These are phyloP conservation scores for Thinocorus orbignyianus DNA, from an alignment of 2,113 vertebrate genomes.

Conservation along the genomic window DNA sequence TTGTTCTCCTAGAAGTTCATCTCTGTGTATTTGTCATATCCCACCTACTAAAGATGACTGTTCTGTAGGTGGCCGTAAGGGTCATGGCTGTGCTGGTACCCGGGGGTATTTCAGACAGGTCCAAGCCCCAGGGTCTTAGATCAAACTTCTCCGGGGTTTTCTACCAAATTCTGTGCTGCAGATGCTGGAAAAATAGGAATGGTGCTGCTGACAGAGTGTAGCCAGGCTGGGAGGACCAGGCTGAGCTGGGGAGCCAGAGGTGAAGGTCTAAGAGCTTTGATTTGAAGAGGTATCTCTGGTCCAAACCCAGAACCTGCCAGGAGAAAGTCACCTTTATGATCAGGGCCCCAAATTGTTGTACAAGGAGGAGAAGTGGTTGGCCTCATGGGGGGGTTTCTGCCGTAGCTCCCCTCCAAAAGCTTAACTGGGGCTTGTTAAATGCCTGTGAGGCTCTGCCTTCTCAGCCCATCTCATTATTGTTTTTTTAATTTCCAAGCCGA, in stretches of 20 bases:
- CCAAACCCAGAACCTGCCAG: background rate
- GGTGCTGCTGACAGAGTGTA: background rate
- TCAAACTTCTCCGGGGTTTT: background rate
- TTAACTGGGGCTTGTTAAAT: background rate
- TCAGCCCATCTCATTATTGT: background rate
- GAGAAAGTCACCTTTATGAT: background rate
- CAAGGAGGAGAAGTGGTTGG: background rate
- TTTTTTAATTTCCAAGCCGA: background rate
- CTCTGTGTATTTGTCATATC: background rate
- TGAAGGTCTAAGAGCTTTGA: background rate
- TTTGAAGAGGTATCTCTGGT: background rate
- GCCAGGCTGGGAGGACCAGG: background rate
- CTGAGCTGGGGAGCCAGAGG: background rate
- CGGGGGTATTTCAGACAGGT: background rate
- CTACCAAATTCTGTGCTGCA: background rate
- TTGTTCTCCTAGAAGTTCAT: background rate
- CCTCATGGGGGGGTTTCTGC: background rate
- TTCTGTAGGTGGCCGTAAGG: too few species aligned
- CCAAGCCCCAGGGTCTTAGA: background rate
- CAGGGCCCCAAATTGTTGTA: background rate
- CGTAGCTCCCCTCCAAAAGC: accelerated
- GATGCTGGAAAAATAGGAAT: background rate
- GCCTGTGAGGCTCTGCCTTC: background rate
- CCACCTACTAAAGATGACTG: background rate
- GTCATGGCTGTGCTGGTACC: background rate